Conservation (phyloP, 2,888 invertebrate species). For the Geophilus truncorum region DNA sequence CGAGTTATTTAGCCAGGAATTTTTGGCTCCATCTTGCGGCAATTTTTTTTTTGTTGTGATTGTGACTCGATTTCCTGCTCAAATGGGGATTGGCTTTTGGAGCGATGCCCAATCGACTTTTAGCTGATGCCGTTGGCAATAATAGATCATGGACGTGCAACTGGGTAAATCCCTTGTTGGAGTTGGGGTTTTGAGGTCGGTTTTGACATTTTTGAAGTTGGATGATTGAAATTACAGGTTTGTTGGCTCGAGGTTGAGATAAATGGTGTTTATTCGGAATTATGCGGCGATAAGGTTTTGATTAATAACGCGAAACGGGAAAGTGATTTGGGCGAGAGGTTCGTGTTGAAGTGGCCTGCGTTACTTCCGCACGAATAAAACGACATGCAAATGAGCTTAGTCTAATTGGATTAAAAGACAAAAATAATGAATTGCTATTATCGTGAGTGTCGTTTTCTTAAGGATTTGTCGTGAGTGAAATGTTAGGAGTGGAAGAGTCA, state of each 20-base stretch:
- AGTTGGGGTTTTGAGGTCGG: background rate
- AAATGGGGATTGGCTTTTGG: background rate
- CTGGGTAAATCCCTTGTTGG: background rate
- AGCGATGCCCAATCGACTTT: background rate
- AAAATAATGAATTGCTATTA: background rate
- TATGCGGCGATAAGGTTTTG: background rate
- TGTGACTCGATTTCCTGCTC: background rate
- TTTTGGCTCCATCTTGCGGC: no score
- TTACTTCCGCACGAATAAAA: no score
- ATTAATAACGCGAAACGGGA: background rate
- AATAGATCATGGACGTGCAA: background rate
- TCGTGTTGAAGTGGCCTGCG: no score
- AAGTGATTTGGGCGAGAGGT: no score
- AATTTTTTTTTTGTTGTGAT: background rate
- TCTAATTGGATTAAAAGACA: background rate
- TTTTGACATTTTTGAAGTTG: background rate
- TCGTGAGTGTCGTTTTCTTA: background rate
- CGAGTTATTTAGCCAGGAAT: background rate
- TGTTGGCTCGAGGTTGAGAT: no score
- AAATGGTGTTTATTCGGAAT: background rate
- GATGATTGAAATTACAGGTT: background rate
- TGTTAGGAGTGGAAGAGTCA: no score
- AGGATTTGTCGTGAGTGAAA: background rate
- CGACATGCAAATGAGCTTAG: background rate
- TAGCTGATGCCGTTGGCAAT: background rate